These are phyloP conservation scores for Bergia sp. DNA, from an alignment of 92 coral and sea anemone species.

Conservation along the genomic window DNA sequence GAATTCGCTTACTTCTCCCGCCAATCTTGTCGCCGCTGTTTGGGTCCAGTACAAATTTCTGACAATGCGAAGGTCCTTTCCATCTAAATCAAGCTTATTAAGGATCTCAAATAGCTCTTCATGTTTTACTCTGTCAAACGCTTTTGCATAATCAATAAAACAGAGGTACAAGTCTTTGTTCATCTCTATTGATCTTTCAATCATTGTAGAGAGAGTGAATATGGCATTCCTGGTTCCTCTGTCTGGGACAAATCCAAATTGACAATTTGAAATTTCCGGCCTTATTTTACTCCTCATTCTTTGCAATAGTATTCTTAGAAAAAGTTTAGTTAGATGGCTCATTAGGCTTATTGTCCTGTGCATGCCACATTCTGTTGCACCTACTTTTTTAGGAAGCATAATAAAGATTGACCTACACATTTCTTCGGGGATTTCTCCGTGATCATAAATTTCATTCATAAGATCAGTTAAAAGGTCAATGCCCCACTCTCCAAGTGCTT, in stretches of 20 bases:
- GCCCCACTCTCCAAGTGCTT: neutral
- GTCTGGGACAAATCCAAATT: neutral
- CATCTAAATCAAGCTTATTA: neutral
- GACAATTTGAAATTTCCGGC: neutral
- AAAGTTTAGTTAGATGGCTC: neutral
- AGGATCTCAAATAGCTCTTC: neutral
- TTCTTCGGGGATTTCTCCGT: neutral
- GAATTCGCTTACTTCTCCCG: no score
- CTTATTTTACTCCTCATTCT: neutral
- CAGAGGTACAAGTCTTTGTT: neutral
- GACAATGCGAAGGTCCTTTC: neutral
- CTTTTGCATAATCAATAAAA: neutral
- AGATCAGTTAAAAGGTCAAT: neutral
- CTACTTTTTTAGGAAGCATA: neutral
- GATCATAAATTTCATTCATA: neutral
- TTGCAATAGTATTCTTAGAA: neutral
- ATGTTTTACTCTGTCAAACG: neutral
- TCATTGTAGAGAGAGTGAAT: neutral
- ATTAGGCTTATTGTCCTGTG: neutral
- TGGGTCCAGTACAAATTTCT: no score
- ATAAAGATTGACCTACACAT: neutral
- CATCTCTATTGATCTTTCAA: neutral
- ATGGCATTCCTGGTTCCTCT: conserved; percentile 2
- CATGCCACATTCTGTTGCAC: neutral
- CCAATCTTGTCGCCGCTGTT: no score